Conservation (phyloP, 2,888 invertebrate genomes). For the Sceliomorpha sp. region DNA sequence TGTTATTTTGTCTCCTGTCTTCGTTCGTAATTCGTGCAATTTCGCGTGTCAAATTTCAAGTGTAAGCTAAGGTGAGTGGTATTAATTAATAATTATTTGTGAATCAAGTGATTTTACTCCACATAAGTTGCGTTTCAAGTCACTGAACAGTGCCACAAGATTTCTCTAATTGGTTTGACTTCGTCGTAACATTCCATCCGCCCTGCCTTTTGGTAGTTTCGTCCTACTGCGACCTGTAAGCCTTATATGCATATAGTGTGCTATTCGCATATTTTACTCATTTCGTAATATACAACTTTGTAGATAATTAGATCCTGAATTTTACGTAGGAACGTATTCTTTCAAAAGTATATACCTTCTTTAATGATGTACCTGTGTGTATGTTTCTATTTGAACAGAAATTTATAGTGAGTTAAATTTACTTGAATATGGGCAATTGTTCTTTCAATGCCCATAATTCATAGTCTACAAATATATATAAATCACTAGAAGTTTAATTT, state of each 20-base stretch:
- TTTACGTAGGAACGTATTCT: too few relatives aligned
- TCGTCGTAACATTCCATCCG: conserved; percentile 22
- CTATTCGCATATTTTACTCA: too few relatives aligned
- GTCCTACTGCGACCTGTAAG: neutral
- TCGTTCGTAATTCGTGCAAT: conserved; percentile 58
- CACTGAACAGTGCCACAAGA: neutral
- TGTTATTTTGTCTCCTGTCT: conserved; percentile 70
- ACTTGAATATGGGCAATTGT: conserved; percentile 1
- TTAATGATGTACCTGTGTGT: neutral
- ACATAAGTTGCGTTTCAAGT: neutral
- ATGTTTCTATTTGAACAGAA: neutral
- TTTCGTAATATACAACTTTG: too few relatives aligned
- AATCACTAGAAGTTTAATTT: too few relatives aligned
- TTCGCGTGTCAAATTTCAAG: conserved; percentile 65
- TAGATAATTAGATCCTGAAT: too few relatives aligned
- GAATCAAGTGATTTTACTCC: conserved; percentile 1
- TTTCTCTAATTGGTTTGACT: conserved; percentile 5
- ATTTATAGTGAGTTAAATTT: neutral
- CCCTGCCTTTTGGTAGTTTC: conserved; percentile 17
- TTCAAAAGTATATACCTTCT: too few relatives aligned
- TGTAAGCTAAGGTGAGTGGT: conserved; percentile 67
- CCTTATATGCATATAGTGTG: too few relatives aligned
- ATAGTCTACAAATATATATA: too few relatives aligned
- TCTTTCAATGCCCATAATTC: neutral
- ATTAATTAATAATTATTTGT: neutral